Evolutionary conservation across 2,888 invertebrate genomes (phyloP).

Genomic region (Ochropleura plecta): DNA sequence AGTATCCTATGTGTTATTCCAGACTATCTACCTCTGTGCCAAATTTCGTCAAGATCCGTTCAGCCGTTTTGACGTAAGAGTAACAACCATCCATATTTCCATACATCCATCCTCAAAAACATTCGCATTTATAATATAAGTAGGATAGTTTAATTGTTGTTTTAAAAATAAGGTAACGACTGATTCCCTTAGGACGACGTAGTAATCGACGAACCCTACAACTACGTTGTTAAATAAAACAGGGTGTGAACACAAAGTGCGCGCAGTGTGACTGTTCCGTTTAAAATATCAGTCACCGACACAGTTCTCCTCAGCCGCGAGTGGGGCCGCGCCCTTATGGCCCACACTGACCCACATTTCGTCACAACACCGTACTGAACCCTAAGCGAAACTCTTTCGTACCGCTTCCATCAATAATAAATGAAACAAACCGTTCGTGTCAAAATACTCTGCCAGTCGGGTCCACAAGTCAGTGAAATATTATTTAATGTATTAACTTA

Average conservation of each 20-base stretch:
- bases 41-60: too few species aligned
- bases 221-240: constrained; percentile 13
- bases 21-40: too few species aligned
- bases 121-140: too few species aligned
- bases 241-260: constrained; percentile 26
- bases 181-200: neutral
- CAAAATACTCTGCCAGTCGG: constrained; percentile 40
- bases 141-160: too few species aligned
- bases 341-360: constrained; percentile 44
- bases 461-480: constrained; percentile 25
- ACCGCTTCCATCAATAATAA: constrained; percentile 30
- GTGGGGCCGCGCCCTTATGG: constrained; percentile 37
- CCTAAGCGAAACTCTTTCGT: constrained; percentile 49
- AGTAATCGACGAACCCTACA: neutral
- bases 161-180: neutral
- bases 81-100: too few species aligned
- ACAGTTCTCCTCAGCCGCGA: constrained; percentile 22
- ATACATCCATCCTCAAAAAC: too few species aligned
- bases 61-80: too few species aligned
- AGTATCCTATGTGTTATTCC: too few species aligned
- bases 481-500: constrained; percentile 40
- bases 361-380: constrained; percentile 23
- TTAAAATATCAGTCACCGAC: constrained; percentile 34
- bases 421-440: constrained; percentile 45
- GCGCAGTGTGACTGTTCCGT: constrained; percentile 29